Evolutionary conservation across 2,888 invertebrate species (phyloP), one percentile per base, ranked within the genome.

Genomic region (Protophormia terraenovae): DNA sequence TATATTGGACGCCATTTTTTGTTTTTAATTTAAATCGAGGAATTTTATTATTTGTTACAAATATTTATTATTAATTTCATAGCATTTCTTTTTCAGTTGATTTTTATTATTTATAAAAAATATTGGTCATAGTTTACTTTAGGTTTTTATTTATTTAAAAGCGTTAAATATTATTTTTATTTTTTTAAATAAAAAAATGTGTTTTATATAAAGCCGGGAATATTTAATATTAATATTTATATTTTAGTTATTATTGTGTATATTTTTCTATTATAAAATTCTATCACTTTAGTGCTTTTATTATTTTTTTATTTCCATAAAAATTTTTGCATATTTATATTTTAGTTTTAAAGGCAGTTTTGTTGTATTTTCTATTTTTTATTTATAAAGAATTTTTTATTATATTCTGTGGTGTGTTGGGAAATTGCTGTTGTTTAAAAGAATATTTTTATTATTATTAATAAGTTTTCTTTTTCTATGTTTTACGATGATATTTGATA

Each of bases 1-100:
- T 75, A 78, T 82, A 79, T 82, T 85, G 85, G 85, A 85, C 85
- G 85, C 75, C 75, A 82, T 78, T 79, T 71, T 64, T 50, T 29
- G 58, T 72, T 78, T 47, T 71, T 22, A 58, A 38, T 66, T 66
- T 58, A 16, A 73, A 60, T 50, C 16, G 53, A 66, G 66, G 67
- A 24, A 47, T 71, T 38, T 60, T 29, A 53, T 60, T 75, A 53
- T 55, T 41, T 53, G 24, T 47, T 58, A 64, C 64, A 62, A 7
- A 16, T 55, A 6, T 41, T 77, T 72, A 14, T 66, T 75, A 35
- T 53, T 85, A 6, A 3, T 64, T 76, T 29, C 8, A 75, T 75
- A 85, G 75, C 73, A 66, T 60, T 75, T 78, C 5, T 32, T 69
- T 38, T 62, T 22, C 1, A 22, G 8, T 29, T 58, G 22, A 53